Conservation (phyloP, 2,113 vertebrate species). For the Danionella cerebrum region DNA sequence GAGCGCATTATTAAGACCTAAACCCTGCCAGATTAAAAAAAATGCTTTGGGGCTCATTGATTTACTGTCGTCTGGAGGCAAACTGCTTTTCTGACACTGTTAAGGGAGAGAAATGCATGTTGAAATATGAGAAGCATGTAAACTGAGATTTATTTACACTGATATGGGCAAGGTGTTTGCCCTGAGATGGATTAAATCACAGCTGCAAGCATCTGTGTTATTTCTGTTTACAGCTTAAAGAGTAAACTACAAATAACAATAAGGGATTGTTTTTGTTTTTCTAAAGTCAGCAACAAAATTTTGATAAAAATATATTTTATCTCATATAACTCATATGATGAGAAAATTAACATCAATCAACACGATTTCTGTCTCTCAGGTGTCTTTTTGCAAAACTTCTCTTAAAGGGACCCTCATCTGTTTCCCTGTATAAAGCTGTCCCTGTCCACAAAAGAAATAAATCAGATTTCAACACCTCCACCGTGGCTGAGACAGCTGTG, state of each 20-base stretch:
- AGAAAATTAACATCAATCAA: too few species aligned
- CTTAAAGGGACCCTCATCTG: too few species aligned
- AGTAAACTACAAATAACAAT: neutral
- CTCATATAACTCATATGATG: too few species aligned
- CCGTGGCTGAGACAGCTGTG: too few species aligned
- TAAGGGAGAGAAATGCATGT: neutral
- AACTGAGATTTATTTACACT: constrained; percentile 12
- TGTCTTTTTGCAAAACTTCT: too few species aligned
- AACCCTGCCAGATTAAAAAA: neutral
- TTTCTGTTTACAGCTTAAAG: neutral
- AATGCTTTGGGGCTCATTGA: neutral
- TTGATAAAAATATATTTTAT: too few species aligned
- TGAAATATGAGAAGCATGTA: constrained; percentile 21
- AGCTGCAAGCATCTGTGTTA: neutral
- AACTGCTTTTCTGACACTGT: neutral
- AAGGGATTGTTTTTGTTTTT: too few species aligned
- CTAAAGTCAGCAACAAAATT: too few species aligned
- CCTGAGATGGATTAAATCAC: neutral
- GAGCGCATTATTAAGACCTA: constrained; percentile 13
- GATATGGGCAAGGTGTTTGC: neutral
- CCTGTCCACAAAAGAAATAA: too few species aligned
- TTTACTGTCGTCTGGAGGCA: neutral
- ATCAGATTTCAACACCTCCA: too few species aligned
- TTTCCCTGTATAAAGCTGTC: too few species aligned
- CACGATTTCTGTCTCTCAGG: too few species aligned